These are phyloP conservation scores for Ferdinandea cuprea DNA, from an alignment of 2,888 invertebrate genomes.

Conservation along the genomic window DNA sequence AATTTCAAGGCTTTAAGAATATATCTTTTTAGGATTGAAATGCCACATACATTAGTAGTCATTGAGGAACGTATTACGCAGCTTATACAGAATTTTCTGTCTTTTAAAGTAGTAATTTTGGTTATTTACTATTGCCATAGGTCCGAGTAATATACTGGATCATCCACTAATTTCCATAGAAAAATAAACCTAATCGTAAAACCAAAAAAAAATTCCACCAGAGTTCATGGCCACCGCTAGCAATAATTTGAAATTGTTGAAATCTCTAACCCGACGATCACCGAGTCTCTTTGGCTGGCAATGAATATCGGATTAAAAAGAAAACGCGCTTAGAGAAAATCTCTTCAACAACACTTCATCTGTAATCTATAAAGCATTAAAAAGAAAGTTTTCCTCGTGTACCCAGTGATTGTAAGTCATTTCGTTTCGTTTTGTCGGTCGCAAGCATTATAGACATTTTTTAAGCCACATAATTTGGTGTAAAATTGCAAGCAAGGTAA, in stretches of 20 bases:
- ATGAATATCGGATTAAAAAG: conserved; percentile 18
- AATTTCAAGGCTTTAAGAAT: too few relatives aligned
- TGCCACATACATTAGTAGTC: too few relatives aligned
- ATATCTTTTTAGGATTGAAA: too few relatives aligned
- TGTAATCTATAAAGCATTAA: conserved; percentile 10
- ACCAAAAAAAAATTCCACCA: not conserved
- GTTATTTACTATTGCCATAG: too few relatives aligned
- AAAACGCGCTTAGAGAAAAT: conserved; percentile 32
- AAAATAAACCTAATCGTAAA: not conserved
- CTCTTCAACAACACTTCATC: conserved; percentile 8
- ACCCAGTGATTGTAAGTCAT: conserved; percentile 5
- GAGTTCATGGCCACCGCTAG: conserved; percentile 6
- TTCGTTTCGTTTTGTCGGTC: not conserved
- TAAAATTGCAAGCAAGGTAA: conserved; percentile 44
- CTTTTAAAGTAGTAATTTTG: too few relatives aligned
- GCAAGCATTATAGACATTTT: not conserved
- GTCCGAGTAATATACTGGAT: too few relatives aligned
- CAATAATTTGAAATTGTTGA: not conserved
- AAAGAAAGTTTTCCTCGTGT: conserved; percentile 50
- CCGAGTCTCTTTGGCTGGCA: conserved; percentile 7
- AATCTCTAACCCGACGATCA: not conserved
- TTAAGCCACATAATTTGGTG: conserved; percentile 17
- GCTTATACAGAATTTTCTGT: too few relatives aligned
- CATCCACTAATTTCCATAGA: too few relatives aligned
- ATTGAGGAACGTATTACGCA: too few relatives aligned